Base-by-base conservation (phyloP, 2,888 invertebrate genomes). In the Xestia c-nigrum region DNA sequence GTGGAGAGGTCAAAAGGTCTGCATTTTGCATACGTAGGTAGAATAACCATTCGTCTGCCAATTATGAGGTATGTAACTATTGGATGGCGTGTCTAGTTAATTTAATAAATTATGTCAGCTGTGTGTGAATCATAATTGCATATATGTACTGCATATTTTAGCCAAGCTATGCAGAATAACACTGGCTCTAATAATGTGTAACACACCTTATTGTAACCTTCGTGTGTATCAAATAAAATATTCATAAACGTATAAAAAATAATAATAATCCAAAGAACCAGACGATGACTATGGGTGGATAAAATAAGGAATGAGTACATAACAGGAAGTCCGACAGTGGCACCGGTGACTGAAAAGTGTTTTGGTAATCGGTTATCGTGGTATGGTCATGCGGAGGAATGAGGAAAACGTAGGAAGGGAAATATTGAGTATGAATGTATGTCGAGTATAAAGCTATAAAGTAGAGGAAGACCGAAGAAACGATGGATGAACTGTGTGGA, bases 1-100 rank as follows among this genome's bases (percentile, higher is more conserved):
- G 43, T 59, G 52, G 4, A 16, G 6, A 21, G 79, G 70, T 67
- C 61, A 71, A 43, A 24, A 64, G 69, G 52, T 55, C 64, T 40
- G 31, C 5, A 63, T 7, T 70, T 64, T 76, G 47, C 66, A n/a
- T 72, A n/a, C 40, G 47, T 50, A 46, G 21, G 43, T 31, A n/a
- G n/a, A n/a, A n/a, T 46, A 47, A 24, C 1, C 43, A 24, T 68
- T 57, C 24, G 47, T 50, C 19, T 69, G 31, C 21, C 19, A 61
- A 50, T 70, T 61, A 63, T 64, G 40, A 76, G 4, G n/a, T 63
- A 10, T 47, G 7, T 21, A 43, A 16, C 7, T 31, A 47, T 5
- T 40, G 10, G 16, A 21, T 59, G 40, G 7, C 3, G 21, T 55
- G 3, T 24, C 1, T 38, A 66, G 3, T 55, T 21, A 24, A 9